Evolutionary conservation across 2,888 invertebrate genomes (phyloP).

Genomic region (Mimachlamys varia): DNA sequence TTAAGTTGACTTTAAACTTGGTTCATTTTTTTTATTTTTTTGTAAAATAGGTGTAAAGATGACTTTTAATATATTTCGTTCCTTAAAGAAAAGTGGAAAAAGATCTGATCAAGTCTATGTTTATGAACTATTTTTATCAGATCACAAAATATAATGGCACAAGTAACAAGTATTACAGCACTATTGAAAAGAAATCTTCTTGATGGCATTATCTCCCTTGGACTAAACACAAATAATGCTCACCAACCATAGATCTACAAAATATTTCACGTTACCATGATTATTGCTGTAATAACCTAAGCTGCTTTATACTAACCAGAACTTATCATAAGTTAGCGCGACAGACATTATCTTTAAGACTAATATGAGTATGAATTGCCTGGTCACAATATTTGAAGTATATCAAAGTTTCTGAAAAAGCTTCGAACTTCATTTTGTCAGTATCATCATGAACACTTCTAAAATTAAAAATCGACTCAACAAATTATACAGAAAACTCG

Average conservation of each 20-base stretch:
- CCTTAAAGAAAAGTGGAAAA: background rate
- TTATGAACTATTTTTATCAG: too few relatives aligned
- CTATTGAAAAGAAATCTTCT: background rate
- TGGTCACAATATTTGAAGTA: background rate
- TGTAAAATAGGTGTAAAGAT: too few relatives aligned
- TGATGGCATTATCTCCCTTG: background rate
- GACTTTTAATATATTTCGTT: too few relatives aligned
- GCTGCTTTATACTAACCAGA: too few relatives aligned
- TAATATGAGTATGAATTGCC: too few relatives aligned
- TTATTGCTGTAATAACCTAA: background rate
- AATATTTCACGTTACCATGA: too few relatives aligned
- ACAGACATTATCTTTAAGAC: too few relatives aligned
- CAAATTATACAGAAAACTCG: background rate
- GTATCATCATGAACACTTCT: background rate
- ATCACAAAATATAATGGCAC: background rate
- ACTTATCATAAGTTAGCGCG: too few relatives aligned
- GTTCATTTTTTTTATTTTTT: too few relatives aligned
- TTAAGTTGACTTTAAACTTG: too few relatives aligned
- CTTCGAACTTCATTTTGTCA: background rate
- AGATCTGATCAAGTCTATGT: background rate
- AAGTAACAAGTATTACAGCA: constrained; percentile 10
- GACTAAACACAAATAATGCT: background rate
- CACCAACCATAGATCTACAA: background rate
- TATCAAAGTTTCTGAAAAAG: background rate
- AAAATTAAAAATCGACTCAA: background rate